Conservation (phyloP, 2,888 invertebrate species). For the Synergus japonicus region DNA sequence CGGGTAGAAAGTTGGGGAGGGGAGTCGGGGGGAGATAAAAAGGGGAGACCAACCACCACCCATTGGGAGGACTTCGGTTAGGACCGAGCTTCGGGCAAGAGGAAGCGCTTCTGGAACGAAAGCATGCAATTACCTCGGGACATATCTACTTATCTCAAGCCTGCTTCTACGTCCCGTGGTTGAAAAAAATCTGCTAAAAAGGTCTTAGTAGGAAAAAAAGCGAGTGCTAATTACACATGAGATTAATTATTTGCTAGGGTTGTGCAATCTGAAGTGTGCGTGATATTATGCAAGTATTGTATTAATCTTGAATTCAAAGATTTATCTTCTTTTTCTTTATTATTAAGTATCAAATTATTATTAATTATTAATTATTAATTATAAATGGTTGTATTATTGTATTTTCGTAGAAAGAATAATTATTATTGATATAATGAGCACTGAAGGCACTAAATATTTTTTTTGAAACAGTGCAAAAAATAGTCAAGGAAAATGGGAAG, state of each 20-base stretch:
- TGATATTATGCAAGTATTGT: not conserved
- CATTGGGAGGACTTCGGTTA: conserved; percentile 29
- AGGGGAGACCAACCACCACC: not conserved
- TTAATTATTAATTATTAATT: not conserved
- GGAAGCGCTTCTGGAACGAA: conserved; percentile 51
- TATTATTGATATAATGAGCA: not conserved
- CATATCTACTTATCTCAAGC: conserved; percentile 50
- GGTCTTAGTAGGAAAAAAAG: conserved; percentile 15
- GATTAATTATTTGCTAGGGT: conserved; percentile 24
- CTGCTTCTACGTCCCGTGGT: conserved; percentile 39
- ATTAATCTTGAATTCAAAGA: not conserved
- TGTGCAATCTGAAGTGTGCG: not conserved
- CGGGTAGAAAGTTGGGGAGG: not conserved
- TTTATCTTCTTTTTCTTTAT: not conserved
- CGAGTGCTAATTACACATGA: conserved; percentile 38
- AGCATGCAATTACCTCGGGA: conserved; percentile 51
- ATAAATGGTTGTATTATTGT: not conserved
- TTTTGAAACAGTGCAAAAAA: too few relatives aligned
- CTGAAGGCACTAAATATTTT: too few relatives aligned
- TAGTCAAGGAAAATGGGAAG: not conserved
- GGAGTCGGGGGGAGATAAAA: conserved; percentile 3
- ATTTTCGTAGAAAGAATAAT: too few relatives aligned
- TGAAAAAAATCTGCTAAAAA: conserved; percentile 33
- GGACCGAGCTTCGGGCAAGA: conserved; percentile 44
- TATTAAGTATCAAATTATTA: not conserved